phyloP scores from a whole-genome alignment of 2,113 vertebrate genomes.

The Picathartes gymnocephalus region DNA sequence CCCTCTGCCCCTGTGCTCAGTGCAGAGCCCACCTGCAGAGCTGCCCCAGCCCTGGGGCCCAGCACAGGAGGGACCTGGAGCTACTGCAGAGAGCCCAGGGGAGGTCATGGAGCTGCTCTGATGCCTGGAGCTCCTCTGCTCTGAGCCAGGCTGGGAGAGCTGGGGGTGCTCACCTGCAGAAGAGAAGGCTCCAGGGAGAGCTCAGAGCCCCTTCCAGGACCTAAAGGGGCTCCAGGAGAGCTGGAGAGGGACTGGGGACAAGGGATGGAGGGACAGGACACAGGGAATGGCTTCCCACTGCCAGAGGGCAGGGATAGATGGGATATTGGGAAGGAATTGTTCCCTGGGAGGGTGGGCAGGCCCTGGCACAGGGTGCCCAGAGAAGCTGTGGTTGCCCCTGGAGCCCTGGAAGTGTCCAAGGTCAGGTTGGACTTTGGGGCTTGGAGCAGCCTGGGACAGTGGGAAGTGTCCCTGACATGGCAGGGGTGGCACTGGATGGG shows the following conservation, averaged over 20 bases:
- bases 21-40: not conserved
- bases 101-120: not conserved
- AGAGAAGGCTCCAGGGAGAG: not conserved
- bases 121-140: not conserved
- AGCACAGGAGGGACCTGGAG: not conserved
- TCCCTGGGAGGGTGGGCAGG: not conserved
- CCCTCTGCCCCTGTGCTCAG: not conserved
- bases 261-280: not conserved
- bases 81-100: not conserved
- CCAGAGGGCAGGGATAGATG: not conserved
- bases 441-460: not conserved
- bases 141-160: not conserved
- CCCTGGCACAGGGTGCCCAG: not conserved
- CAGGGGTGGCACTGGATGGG: not conserved
- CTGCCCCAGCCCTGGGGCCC: not conserved
- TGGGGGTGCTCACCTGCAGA: rapidly evolving
- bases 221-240: not conserved
- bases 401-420: not conserved
- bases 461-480: not conserved
- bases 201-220: not conserved
- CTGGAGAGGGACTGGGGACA: not conserved
- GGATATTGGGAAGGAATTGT: not conserved
- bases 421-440: rapidly evolving
- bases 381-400: not conserved
- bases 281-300: not conserved